Conservation (phyloP, 2,888 invertebrate genomes). For the Pilophorus perplexus region DNA sequence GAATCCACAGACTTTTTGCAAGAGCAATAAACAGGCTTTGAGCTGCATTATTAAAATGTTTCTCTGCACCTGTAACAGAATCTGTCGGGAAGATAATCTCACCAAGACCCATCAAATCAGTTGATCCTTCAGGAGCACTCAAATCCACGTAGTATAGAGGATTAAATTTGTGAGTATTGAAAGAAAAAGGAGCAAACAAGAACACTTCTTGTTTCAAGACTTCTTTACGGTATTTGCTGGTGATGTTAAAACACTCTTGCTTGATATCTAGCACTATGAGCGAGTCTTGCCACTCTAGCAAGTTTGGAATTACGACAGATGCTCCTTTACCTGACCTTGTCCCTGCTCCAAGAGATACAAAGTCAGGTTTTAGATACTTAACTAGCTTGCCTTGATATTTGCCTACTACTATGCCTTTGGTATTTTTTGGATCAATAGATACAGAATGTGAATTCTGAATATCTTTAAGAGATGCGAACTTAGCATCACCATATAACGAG, state of each 20-base stretch:
- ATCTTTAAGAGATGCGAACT: background rate
- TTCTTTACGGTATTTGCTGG: background rate
- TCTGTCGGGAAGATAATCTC: background rate
- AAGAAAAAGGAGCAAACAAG: background rate
- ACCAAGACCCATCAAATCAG: background rate
- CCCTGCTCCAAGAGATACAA: background rate
- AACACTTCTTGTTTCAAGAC: background rate
- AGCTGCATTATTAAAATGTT: background rate
- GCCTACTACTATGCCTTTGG: background rate
- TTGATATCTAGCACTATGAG: background rate
- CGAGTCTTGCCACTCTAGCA: background rate
- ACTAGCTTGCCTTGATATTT: background rate
- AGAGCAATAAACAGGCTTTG: background rate
- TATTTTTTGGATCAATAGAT: background rate
- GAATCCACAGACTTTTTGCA: background rate
- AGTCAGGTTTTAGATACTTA: background rate
- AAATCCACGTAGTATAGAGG: background rate
- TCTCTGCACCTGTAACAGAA: background rate
- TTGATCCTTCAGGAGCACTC: background rate
- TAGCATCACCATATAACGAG: background rate
- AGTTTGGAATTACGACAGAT: background rate
- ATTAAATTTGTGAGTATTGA: background rate
- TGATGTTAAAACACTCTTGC: background rate
- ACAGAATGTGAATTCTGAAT: background rate
- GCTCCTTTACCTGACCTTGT: background rate